A percentile compares a stretch with the other conserved stretches of the same genome.
Conservation (phyloP, 2,113 vertebrate species). For the Cheilinus undulatus region DNA sequence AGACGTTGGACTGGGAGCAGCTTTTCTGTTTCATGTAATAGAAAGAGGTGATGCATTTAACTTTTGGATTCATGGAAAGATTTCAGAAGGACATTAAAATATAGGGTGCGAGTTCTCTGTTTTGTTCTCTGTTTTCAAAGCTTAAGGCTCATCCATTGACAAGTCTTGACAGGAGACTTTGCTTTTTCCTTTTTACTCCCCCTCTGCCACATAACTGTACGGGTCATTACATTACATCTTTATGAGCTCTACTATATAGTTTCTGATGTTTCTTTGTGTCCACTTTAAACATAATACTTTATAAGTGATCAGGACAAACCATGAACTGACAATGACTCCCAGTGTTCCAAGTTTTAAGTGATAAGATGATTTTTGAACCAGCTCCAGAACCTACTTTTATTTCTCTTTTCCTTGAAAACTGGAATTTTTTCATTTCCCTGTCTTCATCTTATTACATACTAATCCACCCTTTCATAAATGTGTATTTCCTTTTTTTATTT, state of each 20-base stretch:
- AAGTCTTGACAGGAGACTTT: not conserved
- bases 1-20: too few relatives aligned
- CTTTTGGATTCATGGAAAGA: too few relatives aligned
- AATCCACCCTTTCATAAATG: constrained; percentile 2
- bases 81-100: too few relatives aligned
- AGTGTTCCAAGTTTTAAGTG: not conserved
- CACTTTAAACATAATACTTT: not conserved
- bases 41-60: too few relatives aligned
- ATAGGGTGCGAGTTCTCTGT: too few relatives aligned
- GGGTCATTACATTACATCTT: constrained; percentile 16
- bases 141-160: too few relatives aligned
- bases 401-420: not conserved
- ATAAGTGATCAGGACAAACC: not conserved
- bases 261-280: not conserved
- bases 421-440: not conserved
- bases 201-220: constrained; percentile 8
- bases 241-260: not conserved
- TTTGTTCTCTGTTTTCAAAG: too few relatives aligned
- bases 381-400: not conserved
- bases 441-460: not conserved
- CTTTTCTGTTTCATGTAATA: too few relatives aligned
- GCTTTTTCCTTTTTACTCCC: not conserved
- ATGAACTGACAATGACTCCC: not conserved
- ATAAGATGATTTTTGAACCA: not conserved
- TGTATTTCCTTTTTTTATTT: constrained; percentile 1